Conservation (phyloP, 2,113 vertebrate genomes). For the Colaptes auratus region DNA sequence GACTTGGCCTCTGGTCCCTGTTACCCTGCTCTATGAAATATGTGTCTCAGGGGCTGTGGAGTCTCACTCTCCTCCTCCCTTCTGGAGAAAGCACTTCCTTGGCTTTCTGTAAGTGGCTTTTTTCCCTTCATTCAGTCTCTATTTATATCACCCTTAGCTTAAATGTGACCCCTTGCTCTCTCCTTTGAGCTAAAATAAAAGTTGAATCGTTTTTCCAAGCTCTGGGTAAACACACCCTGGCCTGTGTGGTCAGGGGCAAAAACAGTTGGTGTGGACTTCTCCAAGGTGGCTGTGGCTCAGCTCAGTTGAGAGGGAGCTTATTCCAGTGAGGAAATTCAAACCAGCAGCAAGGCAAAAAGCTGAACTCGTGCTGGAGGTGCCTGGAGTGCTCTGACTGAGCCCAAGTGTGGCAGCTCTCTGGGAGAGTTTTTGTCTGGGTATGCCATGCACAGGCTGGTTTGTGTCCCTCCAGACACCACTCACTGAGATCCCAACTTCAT, state of each 20-base stretch:
- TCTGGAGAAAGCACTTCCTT: not conserved
- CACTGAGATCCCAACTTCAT: not conserved
- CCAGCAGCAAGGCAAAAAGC: not conserved
- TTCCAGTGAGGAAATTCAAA: not conserved
- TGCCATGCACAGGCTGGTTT: not conserved
- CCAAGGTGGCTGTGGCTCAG: not conserved
- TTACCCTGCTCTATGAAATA: not conserved
- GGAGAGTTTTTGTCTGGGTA: not conserved
- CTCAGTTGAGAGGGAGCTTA: not conserved
- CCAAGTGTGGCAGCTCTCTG: not conserved
- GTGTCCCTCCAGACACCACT: not conserved
- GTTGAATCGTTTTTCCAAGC: not conserved
- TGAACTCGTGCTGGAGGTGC: not conserved
- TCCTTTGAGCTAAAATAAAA: constrained; percentile 38
- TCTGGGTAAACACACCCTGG: not conserved
- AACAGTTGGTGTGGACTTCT: not conserved
- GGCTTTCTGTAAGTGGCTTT: not conserved
- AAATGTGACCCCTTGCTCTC: constrained; percentile 35
- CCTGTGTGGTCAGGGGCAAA: not conserved
- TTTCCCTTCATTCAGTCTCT: not conserved
- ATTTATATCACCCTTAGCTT: constrained; percentile 25
- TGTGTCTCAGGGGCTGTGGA: not conserved
- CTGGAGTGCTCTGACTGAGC: not conserved
- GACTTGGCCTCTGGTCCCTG: not conserved
- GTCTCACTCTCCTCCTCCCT: not conserved